These are phyloP conservation scores for Sinocyclocheilus maitianheensis DNA, from an alignment of 2,113 vertebrate species.

Conservation along the genomic window DNA sequence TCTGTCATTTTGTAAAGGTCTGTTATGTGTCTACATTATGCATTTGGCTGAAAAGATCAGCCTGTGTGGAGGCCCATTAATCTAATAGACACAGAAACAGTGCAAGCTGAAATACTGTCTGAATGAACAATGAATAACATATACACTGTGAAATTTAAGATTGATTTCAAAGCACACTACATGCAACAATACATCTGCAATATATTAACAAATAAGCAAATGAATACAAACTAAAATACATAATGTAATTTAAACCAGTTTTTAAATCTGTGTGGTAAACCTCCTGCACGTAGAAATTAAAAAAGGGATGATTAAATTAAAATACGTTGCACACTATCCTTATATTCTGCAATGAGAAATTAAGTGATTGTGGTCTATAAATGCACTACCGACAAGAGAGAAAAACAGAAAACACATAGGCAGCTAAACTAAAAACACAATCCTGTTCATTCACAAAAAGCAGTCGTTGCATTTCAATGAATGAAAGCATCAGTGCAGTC, in stretches of 20 bases:
- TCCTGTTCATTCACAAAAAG: neutral
- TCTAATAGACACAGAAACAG: neutral
- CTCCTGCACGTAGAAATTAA: neutral
- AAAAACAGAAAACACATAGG: neutral
- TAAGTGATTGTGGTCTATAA: neutral
- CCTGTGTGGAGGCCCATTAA: neutral
- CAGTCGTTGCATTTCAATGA: neutral
- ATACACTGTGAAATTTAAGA: neutral
- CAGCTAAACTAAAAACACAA: neutral
- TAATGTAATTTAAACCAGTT: neutral
- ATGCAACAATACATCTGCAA: neutral
- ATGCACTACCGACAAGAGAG: neutral
- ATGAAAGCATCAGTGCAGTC: neutral
- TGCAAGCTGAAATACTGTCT: neutral
- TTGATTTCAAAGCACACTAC: neutral
- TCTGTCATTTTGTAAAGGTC: neutral
- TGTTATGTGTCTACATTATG: neutral
- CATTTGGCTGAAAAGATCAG: neutral
- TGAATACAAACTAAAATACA: neutral
- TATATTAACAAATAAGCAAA: neutral
- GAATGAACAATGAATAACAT: neutral
- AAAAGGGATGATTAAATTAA: neutral
- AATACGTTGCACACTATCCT: neutral
- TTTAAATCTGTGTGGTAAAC: neutral
- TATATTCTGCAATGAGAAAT: neutral